Evolutionary conservation across 1,140 invertebrate species (phyloP).

Genomic region (Brachionus angularis): DNA sequence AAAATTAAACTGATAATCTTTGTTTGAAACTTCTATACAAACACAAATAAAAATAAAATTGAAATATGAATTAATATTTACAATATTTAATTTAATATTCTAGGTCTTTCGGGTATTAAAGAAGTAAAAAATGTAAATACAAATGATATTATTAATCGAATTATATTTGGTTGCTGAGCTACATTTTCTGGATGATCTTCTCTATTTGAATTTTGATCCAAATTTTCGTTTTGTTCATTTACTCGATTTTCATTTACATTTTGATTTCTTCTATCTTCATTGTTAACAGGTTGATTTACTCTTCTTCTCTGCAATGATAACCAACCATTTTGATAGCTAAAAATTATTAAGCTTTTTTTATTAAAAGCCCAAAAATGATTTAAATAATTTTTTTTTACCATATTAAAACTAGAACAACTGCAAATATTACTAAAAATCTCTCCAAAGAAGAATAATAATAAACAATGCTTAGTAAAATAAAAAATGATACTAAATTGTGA

Average conservation of each 20-base stretch:
- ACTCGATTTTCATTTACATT: neutral
- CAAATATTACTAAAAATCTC: conserved; percentile 33
- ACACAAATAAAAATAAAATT: neutral
- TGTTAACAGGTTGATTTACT: neutral
- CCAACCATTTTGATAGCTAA: conserved; percentile 41
- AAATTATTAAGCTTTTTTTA: neutral
- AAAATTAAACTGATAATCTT: too few species aligned
- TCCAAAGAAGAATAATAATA: conserved; percentile 38
- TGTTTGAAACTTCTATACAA: conserved; percentile 26
- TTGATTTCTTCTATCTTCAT: neutral
- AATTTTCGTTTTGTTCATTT: neutral
- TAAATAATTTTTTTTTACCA: conserved; percentile 19
- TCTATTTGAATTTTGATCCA: too few species aligned
- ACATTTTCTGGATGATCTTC: too few species aligned
- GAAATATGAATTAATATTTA: too few species aligned
- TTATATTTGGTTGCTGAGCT: neutral
- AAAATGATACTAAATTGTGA: conserved; percentile 39
- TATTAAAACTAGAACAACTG: conserved; percentile 8
- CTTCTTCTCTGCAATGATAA: conserved; percentile 26
- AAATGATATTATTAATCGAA: conserved; percentile 12
- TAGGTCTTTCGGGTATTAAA: conserved; percentile 32
- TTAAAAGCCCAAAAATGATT: neutral
- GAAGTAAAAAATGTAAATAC: conserved; percentile 36
- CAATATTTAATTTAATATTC: conserved; percentile 26
- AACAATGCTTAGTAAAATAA: conserved; percentile 27